Evolutionary conservation across 2,888 invertebrate species (phyloP).

Genomic region (Cataglyphis rosenhaueri): DNA sequence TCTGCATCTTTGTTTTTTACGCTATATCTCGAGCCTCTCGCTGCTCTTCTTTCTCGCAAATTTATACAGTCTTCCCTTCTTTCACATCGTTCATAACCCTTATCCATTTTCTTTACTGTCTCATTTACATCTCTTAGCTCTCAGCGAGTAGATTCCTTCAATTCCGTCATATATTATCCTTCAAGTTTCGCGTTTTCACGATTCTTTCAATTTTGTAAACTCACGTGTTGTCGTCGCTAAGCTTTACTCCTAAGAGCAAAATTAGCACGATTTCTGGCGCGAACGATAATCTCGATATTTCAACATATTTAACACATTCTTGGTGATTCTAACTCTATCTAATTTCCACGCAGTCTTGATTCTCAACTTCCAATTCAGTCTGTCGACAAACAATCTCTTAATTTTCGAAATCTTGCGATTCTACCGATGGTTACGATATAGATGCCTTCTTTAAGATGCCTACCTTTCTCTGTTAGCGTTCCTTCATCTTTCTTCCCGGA

Average conservation of each 20-base stretch:
- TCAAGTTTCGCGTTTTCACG: conserved; percentile 15
- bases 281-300: conserved; percentile 43
- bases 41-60: conserved; percentile 27
- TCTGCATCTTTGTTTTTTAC: conserved; percentile 14
- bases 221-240: not conserved
- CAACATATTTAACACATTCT: conserved; percentile 7
- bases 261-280: not conserved
- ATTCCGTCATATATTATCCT: conserved; percentile 47
- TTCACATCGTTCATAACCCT: conserved; percentile 21
- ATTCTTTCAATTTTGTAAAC: conserved; percentile 42
- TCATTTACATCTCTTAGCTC: conserved; percentile 55
- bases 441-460: not conserved
- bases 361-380: conserved; percentile 41
- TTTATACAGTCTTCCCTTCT: conserved; percentile 51
- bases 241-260: conserved; percentile 9
- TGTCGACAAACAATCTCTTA: conserved; percentile 32
- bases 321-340: conserved; percentile 7
- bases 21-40: conserved; percentile 1
- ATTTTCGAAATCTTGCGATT: conserved; percentile 27
- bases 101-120: conserved; percentile 38
- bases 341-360: conserved; percentile 25
- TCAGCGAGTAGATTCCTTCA: conserved; percentile 51
- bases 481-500: conserved; percentile 20
- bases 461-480: conserved; percentile 26
- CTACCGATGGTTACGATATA: conserved; percentile 37